phyloP scores from a whole-genome alignment of 1,140 invertebrate genomes.

The Drosophila dunni region DNA sequence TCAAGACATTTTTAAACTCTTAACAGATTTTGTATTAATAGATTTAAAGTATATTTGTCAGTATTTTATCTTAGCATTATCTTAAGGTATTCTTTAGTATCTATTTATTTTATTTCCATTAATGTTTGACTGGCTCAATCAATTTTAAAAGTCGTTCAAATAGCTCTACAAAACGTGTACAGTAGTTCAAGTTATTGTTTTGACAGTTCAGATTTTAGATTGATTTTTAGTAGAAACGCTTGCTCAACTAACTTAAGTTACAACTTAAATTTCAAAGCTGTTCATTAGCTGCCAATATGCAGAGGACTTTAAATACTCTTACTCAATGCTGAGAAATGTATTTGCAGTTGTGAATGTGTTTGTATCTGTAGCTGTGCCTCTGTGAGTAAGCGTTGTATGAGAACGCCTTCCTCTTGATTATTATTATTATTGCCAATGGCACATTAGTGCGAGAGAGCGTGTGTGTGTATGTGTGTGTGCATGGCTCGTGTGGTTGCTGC shows the following conservation, averaged over 20 bases:
- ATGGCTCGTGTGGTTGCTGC: conserved; percentile 22
- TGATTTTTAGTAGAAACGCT: no score
- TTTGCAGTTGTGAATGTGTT: not conserved
- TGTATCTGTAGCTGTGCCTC: not conserved
- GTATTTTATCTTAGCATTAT: no score
- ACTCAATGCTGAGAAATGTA: conserved; percentile 8
- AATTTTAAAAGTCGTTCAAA: no score
- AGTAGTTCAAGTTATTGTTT: no score
- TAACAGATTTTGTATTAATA: no score
- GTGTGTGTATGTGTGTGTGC: conserved; percentile 6
- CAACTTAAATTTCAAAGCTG: conserved; percentile 28
- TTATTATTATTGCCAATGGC: conserved; percentile 50
- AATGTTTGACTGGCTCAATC: no score
- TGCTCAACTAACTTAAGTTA: not conserved
- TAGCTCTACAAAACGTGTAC: no score
- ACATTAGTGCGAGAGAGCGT: conserved; percentile 23
- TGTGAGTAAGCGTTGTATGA: conserved; percentile 28
- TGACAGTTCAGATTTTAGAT: no score
- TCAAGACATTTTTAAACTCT: no score
- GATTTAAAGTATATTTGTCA: no score
- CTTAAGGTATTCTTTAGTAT: no score
- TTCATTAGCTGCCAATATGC: not conserved
- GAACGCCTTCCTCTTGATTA: conserved; percentile 41
- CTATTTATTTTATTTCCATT: no score
- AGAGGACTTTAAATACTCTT: conserved; percentile 31